Evolutionary conservation across 2,888 invertebrate species (phyloP), one percentile per base, ranked within the genome.

Genomic region (Catocala fraxini): DNA sequence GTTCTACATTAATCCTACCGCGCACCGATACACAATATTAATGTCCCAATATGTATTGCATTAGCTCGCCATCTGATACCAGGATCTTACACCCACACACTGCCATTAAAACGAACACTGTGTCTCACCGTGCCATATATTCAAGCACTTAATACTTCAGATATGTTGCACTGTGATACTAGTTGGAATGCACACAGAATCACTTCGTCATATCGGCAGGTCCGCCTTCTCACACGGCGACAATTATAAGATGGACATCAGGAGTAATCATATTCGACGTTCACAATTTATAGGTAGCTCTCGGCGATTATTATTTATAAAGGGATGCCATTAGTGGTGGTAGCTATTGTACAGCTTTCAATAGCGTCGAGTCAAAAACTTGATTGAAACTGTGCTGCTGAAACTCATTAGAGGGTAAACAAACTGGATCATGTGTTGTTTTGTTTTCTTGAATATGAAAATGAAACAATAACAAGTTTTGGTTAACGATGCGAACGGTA

Each of bases 31-130:
- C 57, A 43, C n/a, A 53, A 54, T 76, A 76, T 77, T 78, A 75
- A 78, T 70, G 60, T 55, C 59, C 48, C 77, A 69, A 77, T 76
- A 79, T 70, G 64, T 70, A 68, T 61, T 72, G 59, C 61, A 76
- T 76, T 79, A 74, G 66, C 62, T 53, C 15, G 52, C 42, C 57
- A 65, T 70, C 69, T 65, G 72, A 75, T 74, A 74, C 41, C 64
- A 41, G 9, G 39, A 13, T 52, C 48, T 51, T 13, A 53, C 33
- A n/a, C 34, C 11, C 12, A 15, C 55, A 6, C 42, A n/a, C 45
- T 12, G 41, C 6, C 25, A 42, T 4, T 10, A 55, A 41, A 33
- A 39, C 43, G 51, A 53, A 52, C 63, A 69, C 74, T 9, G 64
- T 55, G 51, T 56, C 43, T 12, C 25, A 9, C 34, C 51, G 59